Percentiles rank a stretch among this genome's conserved stretches.
Evolutionary conservation across 2,797 vertebrate genomes (phyloP).

Genomic region (Mormyrus proboscirostris): DNA sequence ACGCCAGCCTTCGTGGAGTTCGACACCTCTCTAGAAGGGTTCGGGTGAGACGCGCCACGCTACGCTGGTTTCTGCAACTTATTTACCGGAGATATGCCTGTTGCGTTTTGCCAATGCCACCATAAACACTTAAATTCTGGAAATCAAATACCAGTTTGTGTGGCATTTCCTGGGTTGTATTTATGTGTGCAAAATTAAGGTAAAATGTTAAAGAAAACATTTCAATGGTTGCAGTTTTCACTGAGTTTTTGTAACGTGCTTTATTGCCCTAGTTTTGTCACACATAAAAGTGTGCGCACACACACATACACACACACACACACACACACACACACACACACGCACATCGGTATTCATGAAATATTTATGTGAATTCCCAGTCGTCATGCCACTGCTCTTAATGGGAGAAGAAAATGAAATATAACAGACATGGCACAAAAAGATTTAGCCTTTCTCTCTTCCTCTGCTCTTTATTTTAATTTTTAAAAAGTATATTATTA

Average conservation of each 20-base stretch:
- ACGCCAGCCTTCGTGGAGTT: constrained; percentile 94
- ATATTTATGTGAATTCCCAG: constrained; percentile 54
- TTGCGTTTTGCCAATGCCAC: neutral
- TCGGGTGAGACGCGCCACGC: constrained; percentile 67
- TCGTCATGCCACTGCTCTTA: constrained; percentile 30
- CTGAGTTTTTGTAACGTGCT: neutral
- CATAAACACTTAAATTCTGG: neutral
- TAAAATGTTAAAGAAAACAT: neutral
- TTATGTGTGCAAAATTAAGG: neutral
- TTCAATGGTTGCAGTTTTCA: neutral
- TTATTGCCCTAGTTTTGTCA: constrained; percentile 20
- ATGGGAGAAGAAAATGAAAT: constrained; percentile 30
- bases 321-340: too few relatives aligned
- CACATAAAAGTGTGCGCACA: constrained; percentile 23
- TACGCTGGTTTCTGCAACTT: neutral
- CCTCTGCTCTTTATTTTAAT: neutral
- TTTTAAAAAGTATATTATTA: neutral
- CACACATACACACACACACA: constrained; percentile 13
- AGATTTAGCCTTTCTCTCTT: neutral
- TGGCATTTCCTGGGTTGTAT: neutral
- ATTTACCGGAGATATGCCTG: neutral
- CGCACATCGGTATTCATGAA: constrained; percentile 62
- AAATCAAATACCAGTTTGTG: neutral
- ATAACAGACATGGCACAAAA: neutral
- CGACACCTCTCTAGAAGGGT: constrained; percentile 89